These are phyloP conservation scores for Peromyscus melanophrys DNA, from an alignment of 2,797 vertebrate genomes.

Conservation along the genomic window DNA sequence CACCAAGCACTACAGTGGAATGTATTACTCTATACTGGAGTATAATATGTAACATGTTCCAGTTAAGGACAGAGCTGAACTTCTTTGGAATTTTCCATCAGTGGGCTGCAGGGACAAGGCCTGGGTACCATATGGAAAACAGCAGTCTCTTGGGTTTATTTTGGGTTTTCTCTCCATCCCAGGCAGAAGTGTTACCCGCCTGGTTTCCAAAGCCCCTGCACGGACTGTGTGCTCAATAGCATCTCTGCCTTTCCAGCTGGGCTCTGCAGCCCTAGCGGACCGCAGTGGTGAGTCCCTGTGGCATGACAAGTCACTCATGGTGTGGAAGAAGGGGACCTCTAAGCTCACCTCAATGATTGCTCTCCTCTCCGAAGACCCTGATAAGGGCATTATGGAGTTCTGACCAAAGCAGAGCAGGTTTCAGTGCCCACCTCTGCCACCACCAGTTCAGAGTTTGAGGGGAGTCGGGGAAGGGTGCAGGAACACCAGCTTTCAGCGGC, in stretches of 20 bases:
- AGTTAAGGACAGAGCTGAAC: not conserved
- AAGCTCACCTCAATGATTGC: too few relatives aligned
- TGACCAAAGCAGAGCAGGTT: not conserved
- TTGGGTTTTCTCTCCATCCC: not conserved
- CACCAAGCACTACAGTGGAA: not conserved
- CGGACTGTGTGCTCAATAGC: not conserved
- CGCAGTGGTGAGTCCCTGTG: not conserved
- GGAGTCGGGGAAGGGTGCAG: not conserved
- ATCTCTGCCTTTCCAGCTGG: constrained; percentile 34
- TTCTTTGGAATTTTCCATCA: not conserved
- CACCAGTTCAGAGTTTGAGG: not conserved
- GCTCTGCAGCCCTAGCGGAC: not conserved
- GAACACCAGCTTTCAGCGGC: not conserved
- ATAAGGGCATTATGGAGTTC: too few relatives aligned
- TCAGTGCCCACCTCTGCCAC: not conserved
- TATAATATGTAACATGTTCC: not conserved
- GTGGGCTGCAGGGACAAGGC: not conserved
- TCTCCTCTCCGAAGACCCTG: not conserved
- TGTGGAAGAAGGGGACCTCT: too few relatives aligned
- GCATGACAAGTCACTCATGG: not conserved
- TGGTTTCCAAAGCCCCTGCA: not conserved
- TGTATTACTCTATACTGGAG: not conserved
- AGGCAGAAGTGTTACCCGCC: not conserved
- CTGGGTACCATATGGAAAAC: not conserved
- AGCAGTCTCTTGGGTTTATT: not conserved